A percentile compares a stretch with the other conserved stretches of the same genome.
Conservation (phyloP, 2,797 vertebrate genomes). For the Thaleichthys pacificus region DNA sequence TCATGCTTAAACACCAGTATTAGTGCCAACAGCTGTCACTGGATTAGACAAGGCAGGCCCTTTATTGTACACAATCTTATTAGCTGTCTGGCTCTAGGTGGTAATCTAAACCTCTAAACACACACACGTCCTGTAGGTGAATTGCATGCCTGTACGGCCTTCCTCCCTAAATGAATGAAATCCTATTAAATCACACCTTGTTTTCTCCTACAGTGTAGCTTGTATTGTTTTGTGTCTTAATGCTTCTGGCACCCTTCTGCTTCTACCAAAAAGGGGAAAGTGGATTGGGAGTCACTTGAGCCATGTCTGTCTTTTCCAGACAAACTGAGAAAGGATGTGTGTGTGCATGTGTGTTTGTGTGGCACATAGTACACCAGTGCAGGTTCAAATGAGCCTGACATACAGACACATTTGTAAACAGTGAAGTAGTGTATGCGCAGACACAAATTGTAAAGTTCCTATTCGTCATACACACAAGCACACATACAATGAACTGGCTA, state of each 20-base stretch:
- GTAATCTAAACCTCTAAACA: slow-evolving; percentile 44
- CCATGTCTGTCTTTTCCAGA: too few relatives aligned
- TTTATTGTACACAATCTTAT: slow-evolving; percentile 49
- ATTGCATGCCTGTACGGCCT: slow-evolving; percentile 5
- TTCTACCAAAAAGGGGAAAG: slow-evolving; percentile 43
- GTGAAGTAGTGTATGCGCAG: background rate
- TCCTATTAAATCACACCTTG: slow-evolving; percentile 60
- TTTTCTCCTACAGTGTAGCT: slow-evolving; percentile 35
- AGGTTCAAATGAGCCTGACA: too few relatives aligned
- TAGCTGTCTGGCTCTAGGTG: slow-evolving; percentile 52
- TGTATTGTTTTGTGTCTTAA: slow-evolving; percentile 56
- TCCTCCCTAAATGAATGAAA: slow-evolving; percentile 42
- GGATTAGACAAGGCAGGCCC: slow-evolving; percentile 53
- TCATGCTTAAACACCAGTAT: slow-evolving; percentile 44
- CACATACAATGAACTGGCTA: background rate
- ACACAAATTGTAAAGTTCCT: background rate
- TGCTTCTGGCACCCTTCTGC: slow-evolving; percentile 43
- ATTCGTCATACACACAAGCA: background rate
- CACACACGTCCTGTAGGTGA: too few relatives aligned
- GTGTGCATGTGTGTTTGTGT: background rate
- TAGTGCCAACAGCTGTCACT: slow-evolving; percentile 52
- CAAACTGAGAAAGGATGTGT: background rate
- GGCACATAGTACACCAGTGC: background rate
- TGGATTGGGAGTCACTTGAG: slow-evolving; percentile 60
- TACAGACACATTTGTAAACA: background rate